Evolutionary conservation across 2,113 vertebrate genomes (phyloP).

Genomic region (Columba livia): DNA sequence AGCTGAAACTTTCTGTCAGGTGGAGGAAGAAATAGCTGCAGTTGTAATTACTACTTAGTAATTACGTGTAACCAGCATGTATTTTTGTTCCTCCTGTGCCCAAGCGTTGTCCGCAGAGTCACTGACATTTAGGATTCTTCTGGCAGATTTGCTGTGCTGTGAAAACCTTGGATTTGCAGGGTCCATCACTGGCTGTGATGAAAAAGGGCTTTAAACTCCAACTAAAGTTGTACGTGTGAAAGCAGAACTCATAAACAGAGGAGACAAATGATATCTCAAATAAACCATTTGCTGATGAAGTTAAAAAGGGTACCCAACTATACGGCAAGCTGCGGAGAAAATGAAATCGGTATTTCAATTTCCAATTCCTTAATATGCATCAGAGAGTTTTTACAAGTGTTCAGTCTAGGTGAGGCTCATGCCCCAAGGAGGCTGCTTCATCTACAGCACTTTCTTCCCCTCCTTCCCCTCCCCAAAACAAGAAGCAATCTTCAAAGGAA

Average conservation of each 20-base stretch:
- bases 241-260: neutral
- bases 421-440: slow-evolving; percentile 30
- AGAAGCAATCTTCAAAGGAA: slow-evolving; percentile 71
- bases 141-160: neutral
- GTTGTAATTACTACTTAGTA: neutral
- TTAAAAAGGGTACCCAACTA: neutral
- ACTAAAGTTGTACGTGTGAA: neutral
- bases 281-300: neutral
- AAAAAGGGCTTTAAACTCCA: neutral
- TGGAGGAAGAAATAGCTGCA: neutral
- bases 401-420: slow-evolving; percentile 25
- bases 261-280: neutral
- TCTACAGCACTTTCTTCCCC: slow-evolving; percentile 52
- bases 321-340: neutral
- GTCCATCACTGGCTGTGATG: neutral
- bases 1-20: neutral
- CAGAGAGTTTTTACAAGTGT: slow-evolving; percentile 40
- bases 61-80: neutral
- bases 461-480: slow-evolving; percentile 54
- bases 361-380: neutral
- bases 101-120: neutral
- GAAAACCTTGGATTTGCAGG: neutral
- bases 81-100: neutral
- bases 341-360: neutral
- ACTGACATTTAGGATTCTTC: neutral